A percentile compares a stretch with the other conserved stretches of the same genome.
phyloP scores from a whole-genome alignment of 2,113 vertebrate species.

The Amphiprion percula region DNA sequence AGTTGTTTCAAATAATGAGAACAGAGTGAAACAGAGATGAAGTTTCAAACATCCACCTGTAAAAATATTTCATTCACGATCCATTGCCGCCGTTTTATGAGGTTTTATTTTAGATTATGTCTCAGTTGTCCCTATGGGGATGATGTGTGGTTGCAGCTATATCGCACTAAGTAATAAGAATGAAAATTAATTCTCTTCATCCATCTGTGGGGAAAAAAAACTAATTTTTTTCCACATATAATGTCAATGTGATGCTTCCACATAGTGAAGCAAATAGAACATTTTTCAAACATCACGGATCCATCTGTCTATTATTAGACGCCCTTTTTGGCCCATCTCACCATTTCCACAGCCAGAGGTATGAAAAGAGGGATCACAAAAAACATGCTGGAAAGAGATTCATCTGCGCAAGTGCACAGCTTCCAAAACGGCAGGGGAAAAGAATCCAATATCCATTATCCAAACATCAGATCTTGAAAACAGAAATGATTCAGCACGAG shows the following conservation, averaged over 20 bases:
- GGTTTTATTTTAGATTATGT: too few species aligned
- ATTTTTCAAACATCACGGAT: neutral
- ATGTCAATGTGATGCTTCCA: neutral
- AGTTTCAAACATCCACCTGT: too few species aligned
- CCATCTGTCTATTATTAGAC: neutral
- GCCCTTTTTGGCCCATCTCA: neutral
- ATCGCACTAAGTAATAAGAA: too few species aligned
- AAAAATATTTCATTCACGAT: too few species aligned
- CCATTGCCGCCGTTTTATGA: too few species aligned
- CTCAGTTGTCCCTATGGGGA: too few species aligned
- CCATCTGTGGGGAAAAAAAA: too few species aligned
- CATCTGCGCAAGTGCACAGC: neutral
- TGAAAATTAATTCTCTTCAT: too few species aligned
- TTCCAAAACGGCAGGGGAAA: neutral
- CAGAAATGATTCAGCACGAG: neutral
- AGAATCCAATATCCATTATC: constrained; percentile 38
- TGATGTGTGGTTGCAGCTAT: too few species aligned
- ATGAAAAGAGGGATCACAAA: neutral
- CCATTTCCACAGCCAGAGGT: neutral
- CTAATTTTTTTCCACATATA: neutral
- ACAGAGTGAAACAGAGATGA: too few species aligned
- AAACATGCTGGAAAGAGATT: constrained; percentile 12
- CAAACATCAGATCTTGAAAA: constrained; percentile 39
- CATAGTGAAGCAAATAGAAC: neutral
- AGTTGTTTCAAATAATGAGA: too few species aligned